Evolutionary conservation across 2,113 vertebrate species (phyloP).

Genomic region (Gasterosteus aculeatus): DNA sequence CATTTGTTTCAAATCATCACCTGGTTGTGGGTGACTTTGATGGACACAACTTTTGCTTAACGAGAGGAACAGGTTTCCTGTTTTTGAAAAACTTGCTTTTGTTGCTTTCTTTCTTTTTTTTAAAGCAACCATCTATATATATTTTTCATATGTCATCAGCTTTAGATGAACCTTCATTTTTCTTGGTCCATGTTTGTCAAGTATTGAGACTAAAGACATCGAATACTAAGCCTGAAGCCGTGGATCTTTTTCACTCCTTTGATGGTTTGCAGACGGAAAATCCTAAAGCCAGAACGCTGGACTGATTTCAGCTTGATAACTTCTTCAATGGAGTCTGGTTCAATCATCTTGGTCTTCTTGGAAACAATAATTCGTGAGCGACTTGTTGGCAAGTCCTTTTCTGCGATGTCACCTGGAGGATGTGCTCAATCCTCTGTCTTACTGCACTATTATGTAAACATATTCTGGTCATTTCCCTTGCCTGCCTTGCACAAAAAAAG

Average conservation of each 20-base stretch:
- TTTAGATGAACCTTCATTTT: background rate
- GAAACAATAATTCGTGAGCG: background rate
- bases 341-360: background rate
- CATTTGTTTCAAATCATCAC: background rate
- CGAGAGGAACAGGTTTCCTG: background rate
- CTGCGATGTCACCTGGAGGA: background rate
- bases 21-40: background rate
- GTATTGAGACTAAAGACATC: background rate
- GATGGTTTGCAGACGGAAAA: background rate
- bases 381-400: no score
- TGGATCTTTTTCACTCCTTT: background rate
- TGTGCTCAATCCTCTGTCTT: background rate
- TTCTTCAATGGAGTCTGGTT: background rate
- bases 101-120: background rate
- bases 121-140: background rate
- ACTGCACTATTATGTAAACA: background rate
- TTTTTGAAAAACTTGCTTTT: background rate
- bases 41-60: background rate
- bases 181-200: background rate
- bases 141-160: background rate
- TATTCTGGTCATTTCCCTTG: background rate
- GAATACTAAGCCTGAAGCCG: background rate
- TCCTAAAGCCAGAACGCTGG: background rate
- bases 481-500: background rate
- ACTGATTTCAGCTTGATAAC: background rate